A percentile compares a stretch with the other conserved stretches of the same genome.
Conservation (phyloP, 2,797 vertebrate species). For the Ctenochaetus hawaiiensis region DNA sequence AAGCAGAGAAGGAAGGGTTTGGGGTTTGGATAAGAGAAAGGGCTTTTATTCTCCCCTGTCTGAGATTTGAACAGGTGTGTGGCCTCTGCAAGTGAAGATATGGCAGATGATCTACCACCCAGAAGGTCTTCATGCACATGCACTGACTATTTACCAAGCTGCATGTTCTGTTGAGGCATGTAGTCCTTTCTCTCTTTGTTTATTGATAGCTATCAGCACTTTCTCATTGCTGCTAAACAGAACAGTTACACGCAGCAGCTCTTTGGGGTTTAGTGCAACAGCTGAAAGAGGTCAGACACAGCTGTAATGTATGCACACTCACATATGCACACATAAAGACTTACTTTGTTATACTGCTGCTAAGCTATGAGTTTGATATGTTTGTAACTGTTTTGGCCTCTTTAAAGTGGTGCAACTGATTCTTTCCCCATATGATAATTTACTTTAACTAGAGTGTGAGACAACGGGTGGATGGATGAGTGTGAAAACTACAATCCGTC, state of each 20-base stretch:
- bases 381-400: background rate
- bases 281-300: slow-evolving; percentile 75
- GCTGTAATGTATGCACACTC: slow-evolving; percentile 43
- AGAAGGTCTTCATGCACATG: slow-evolving; percentile 43
- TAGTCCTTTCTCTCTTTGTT: slow-evolving; percentile 59
- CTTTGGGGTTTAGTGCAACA: slow-evolving; percentile 52
- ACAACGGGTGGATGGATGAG: background rate
- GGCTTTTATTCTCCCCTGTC: slow-evolving; percentile 55
- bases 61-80: slow-evolving; percentile 73
- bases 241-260: slow-evolving; percentile 52
- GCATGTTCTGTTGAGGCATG: slow-evolving; percentile 64
- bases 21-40: slow-evolving; percentile 45
- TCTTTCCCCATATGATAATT: background rate
- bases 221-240: slow-evolving; percentile 76
- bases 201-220: slow-evolving; percentile 80
- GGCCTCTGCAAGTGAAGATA: slow-evolving; percentile 49
- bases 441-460: background rate
- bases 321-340: slow-evolving; percentile 1
- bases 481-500: background rate
- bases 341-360: background rate
- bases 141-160: slow-evolving; percentile 21
- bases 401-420: background rate
- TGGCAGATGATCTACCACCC: slow-evolving; percentile 65
- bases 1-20: slow-evolving; percentile 26
- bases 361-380: background rate